phyloP scores from a whole-genome alignment of 2,888 invertebrate species.

The Drosophila buzzatii region DNA sequence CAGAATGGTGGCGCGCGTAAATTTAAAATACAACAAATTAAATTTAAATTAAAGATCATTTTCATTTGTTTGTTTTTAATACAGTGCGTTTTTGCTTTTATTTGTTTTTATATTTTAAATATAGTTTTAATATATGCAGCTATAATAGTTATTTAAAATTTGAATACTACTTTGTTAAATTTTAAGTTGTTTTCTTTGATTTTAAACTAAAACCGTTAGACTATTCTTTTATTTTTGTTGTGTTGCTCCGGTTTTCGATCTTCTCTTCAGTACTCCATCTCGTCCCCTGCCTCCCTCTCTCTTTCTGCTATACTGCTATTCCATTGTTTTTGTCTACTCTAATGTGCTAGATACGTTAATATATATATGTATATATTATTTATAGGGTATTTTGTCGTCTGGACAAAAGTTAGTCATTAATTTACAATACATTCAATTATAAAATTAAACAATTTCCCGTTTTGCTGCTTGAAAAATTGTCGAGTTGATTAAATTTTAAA shows the following conservation, averaged over 20 bases:
- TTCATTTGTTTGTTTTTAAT: slow-evolving; percentile 48
- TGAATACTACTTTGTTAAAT: slow-evolving; percentile 70
- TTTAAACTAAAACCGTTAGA: slow-evolving; percentile 68
- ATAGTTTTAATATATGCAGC: slow-evolving; percentile 75
- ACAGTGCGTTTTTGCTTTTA: slow-evolving; percentile 66
- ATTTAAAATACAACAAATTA: background rate
- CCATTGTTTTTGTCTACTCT: slow-evolving; percentile 69
- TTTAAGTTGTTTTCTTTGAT: slow-evolving; percentile 52
- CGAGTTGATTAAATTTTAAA: slow-evolving; percentile 50
- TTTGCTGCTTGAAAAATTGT: slow-evolving; percentile 33
- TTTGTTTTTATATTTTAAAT: slow-evolving; percentile 72
- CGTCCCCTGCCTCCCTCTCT: background rate
- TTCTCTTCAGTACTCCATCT: background rate
- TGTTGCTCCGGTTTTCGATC: slow-evolving; percentile 31
- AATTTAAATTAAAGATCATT: background rate
- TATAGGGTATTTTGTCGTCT: slow-evolving; percentile 35
- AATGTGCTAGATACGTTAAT: slow-evolving; percentile 70
- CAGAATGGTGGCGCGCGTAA: background rate
- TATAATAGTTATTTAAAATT: slow-evolving; percentile 74
- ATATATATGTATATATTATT: slow-evolving; percentile 42
- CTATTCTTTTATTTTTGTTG: slow-evolving; percentile 52
- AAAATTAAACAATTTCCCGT: slow-evolving; percentile 59
- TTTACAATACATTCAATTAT: slow-evolving; percentile 58
- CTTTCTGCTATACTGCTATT: slow-evolving; percentile 7
- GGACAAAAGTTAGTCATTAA: slow-evolving; percentile 46